A percentile compares a stretch with the other conserved stretches of the same genome.
Evolutionary conservation across 2,113 vertebrate genomes (phyloP).

Genomic region (Vulpes vulpes): DNA sequence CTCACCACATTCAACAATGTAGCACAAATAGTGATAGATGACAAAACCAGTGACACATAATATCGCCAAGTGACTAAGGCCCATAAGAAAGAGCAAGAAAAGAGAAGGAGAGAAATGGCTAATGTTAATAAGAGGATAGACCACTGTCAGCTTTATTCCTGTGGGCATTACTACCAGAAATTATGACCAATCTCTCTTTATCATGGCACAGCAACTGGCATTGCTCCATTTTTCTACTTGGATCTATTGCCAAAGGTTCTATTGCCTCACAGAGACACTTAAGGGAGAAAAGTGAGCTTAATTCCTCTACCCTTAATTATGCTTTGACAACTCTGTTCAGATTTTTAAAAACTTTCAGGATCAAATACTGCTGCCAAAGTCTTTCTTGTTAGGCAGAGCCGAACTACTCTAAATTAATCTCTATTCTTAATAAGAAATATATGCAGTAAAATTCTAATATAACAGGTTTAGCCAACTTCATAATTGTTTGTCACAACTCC

Average conservation of each 20-base stretch:
- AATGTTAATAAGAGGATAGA: neutral
- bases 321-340: neutral
- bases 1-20: neutral
- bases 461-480: neutral
- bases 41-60: neutral
- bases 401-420: neutral
- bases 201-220: neutral
- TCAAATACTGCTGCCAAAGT: neutral
- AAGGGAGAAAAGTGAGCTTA: neutral
- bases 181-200: neutral
- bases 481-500: neutral
- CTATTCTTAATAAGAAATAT: neutral
- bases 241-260: neutral
- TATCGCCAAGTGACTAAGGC: neutral
- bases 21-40: slow-evolving; percentile 7
- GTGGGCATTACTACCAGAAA: neutral
- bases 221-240: neutral
- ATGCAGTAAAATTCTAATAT: neutral
- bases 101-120: neutral
- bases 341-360: neutral
- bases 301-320: neutral
- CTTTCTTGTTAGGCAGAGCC: neutral
- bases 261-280: neutral
- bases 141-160: neutral
- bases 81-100: neutral